Evolutionary conservation across 2,113 vertebrate species (phyloP).

Genomic region (Spheniscus mendiculus): DNA sequence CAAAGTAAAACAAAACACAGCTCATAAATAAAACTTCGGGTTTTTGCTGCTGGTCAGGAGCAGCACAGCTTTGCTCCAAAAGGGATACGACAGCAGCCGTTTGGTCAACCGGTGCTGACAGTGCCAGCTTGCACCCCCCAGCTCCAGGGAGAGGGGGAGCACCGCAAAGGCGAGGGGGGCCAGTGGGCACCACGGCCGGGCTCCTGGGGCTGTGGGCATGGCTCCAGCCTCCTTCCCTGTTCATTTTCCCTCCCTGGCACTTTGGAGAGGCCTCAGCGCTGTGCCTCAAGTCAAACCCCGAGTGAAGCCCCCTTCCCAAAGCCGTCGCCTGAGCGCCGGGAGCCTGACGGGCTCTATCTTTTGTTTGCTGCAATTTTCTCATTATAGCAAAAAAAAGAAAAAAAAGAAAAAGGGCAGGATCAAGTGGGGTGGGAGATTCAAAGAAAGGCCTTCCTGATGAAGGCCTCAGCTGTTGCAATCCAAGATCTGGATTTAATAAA

Average conservation of each 20-base stretch:
- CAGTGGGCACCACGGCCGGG: rapidly evolving
- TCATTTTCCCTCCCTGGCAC: neutral
- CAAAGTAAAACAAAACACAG: constrained; percentile 65
- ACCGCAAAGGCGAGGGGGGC: neutral
- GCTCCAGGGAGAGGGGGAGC: neutral
- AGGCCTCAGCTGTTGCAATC: constrained; percentile 72
- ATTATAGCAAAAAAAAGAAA: constrained; percentile 34
- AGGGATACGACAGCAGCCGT: neutral
- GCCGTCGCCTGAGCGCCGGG: neutral
- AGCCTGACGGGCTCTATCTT: constrained; percentile 17
- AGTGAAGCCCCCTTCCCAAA: neutral
- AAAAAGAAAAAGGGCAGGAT: constrained; percentile 37
- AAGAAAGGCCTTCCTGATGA: constrained; percentile 69
- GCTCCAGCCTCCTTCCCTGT: neutral
- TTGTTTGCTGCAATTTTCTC: constrained; percentile 43
- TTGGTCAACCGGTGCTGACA: neutral
- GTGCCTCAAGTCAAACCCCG: neutral
- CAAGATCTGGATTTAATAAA: constrained; percentile 84
- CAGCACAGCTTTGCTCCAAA: neutral
- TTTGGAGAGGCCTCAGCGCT: neutral
- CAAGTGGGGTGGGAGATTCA: constrained; percentile 47
- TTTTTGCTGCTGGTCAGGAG: constrained; percentile 1
- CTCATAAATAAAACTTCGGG: constrained; percentile 42
- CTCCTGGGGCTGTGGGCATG: neutral
- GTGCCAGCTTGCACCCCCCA: neutral